Evolutionary conservation across 2,888 invertebrate genomes (phyloP).

Genomic region (Oxyscelio sp.): DNA sequence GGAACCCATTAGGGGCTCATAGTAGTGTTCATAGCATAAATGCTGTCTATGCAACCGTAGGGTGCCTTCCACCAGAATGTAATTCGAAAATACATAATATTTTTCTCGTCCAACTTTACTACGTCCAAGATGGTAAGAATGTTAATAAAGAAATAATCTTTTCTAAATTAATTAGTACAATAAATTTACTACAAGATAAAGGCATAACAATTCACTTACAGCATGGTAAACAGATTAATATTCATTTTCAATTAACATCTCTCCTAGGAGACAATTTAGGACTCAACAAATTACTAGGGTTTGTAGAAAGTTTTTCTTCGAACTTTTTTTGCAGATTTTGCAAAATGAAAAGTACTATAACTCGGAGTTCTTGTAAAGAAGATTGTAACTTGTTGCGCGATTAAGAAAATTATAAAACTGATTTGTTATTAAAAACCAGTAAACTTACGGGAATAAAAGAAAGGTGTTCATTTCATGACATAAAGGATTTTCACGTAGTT

Average conservation of each 20-base stretch:
- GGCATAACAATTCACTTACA: conserved; percentile 39
- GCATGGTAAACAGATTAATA: neutral
- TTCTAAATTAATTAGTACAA: conserved; percentile 36
- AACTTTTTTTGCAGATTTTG: conserved; percentile 15
- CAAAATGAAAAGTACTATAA: neutral
- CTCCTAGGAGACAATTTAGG: conserved; percentile 57
- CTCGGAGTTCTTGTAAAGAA: conserved; percentile 2
- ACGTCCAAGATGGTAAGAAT: conserved; percentile 36
- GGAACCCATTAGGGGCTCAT: conserved; percentile 34
- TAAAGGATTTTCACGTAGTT: conserved; percentile 25
- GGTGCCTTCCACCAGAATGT: conserved; percentile 30
- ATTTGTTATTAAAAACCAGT: conserved; percentile 19
- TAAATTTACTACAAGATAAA: conserved; percentile 51
- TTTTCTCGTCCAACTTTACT: conserved; percentile 41
- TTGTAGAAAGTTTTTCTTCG: conserved; percentile 41
- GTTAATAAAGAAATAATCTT: conserved; percentile 31
- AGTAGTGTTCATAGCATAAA: conserved; percentile 34
- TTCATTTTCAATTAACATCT: conserved; percentile 47
- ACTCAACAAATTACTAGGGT: conserved; percentile 43
- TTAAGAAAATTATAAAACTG: conserved; percentile 18
- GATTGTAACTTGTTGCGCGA: neutral
- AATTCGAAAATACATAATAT: conserved; percentile 52
- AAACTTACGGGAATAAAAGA: conserved; percentile 22
- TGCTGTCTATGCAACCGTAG: conserved; percentile 34
- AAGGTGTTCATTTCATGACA: conserved; percentile 2